Base-by-base conservation (phyloP, 2,113 vertebrate genomes). In the Gavia stellata region DNA sequence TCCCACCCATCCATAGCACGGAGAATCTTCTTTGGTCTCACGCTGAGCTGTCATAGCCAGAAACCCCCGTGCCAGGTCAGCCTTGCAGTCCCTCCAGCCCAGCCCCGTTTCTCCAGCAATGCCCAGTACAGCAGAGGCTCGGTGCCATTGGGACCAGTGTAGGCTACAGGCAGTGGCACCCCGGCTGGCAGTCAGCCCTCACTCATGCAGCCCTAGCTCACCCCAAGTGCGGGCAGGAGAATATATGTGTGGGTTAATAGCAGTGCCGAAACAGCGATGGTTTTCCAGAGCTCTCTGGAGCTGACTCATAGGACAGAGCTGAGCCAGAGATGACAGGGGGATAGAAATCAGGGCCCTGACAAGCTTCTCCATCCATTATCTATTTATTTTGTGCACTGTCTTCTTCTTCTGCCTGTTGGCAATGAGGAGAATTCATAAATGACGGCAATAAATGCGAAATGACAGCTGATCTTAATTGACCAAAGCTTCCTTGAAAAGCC, bases 231-330 rank as follows among this genome's bases (percentile, higher is more conserved):
- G 4, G 3, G 24, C 67, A 88, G 86, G 28, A 82, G 20, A 53
- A 86, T 44, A n/a, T 12, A 3, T 10, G 15, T 26, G 36, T 0
- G 0, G 44, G 63, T 66, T 93, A 88, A 72, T 6, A 81, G 87
- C 6, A 2, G n/a, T 4, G 1, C n/a, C 3, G 45, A 87, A 94
- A 90, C 0, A 0, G 47, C 0, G 0, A 50, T 58, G 68, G 56
- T 56, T 96, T 78, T 63, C 65, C 88, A 63, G 84, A 90, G 81
- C 38, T 42, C 13, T 52, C 50, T 1, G 4, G 63, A 88, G 90
- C 92, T 94, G 88, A 96, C 86, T 97, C 93, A 94, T 3, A 49
- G 84, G 78, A 40, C 84, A 89, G n/a, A 66, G 28, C 81, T 67
- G 31, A 53, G 44, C 34, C 92, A 86, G 71, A 65, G 38, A 63